A percentile compares a stretch with the other conserved stretches of the same genome.
Conservation (phyloP, 2,113 vertebrate species). For the Morone saxatilis region DNA sequence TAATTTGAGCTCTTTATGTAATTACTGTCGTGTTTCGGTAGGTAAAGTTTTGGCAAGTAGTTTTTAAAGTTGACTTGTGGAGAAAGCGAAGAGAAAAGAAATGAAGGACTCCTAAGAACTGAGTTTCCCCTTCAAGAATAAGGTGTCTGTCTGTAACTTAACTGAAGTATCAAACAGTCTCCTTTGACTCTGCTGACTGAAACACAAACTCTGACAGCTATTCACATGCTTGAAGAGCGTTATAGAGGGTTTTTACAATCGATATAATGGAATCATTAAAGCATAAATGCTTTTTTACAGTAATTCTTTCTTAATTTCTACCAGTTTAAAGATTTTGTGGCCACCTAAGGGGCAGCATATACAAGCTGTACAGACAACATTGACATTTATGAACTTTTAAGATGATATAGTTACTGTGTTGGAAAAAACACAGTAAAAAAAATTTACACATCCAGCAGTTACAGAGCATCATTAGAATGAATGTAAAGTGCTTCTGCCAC, state of each 20-base stretch:
- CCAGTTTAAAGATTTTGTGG: not conserved
- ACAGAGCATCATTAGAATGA: not conserved
- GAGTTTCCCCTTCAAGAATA: not conserved
- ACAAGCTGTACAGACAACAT: not conserved
- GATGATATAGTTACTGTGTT: not conserved
- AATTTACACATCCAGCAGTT: not conserved
- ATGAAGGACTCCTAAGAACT: not conserved
- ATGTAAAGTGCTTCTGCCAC: not conserved
- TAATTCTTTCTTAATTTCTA: not conserved
- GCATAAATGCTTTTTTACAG: not conserved
- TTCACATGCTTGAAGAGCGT: not conserved
- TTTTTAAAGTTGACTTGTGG: not conserved
- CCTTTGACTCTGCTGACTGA: not conserved
- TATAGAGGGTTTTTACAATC: not conserved
- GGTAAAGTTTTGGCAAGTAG: not conserved
- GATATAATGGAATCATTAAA: not conserved
- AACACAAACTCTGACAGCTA: not conserved
- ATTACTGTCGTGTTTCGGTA: slow-evolving; percentile 6
- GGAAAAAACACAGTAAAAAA: no score
- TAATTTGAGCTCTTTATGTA: slow-evolving; percentile 15
- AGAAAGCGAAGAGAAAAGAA: not conserved
- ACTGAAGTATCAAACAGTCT: not conserved
- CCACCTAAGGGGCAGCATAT: not conserved
- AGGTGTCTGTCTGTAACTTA: not conserved
- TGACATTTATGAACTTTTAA: not conserved